Base-by-base conservation (phyloP, 2,113 vertebrate species). In the Eonycteris spelaea region DNA sequence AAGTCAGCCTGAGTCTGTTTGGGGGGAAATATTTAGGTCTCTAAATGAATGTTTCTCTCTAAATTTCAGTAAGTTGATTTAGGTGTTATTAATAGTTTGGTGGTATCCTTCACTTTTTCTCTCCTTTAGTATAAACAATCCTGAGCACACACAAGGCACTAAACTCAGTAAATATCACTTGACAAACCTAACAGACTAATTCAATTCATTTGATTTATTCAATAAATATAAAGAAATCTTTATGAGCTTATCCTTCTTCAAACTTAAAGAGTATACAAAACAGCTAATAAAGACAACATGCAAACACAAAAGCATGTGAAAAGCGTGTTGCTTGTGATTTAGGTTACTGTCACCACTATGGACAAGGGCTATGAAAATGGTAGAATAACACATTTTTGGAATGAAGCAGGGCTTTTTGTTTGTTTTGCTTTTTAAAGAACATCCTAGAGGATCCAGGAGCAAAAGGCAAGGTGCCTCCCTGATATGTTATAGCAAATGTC, bases 241-340 rank as follows among this genome's bases (percentile, higher is more conserved):
- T 4, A 8, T 82, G 86, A 91, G 21, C 57, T 67, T 43, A 73
- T 26, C 3, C 94, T 55, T 51, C 91, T 84, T 90, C 14, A 35
- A 74, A 87, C 4, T 28, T 63, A 83, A 67, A 78, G 75, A 94
- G 74, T 67, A 85, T 14, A 65, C 28, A 40, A 45, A 75, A 63
- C 73, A 95, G 43, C 83, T 82, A 48, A 61, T 30, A 67, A 86
- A 94, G 88, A 96, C 93, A 95, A 59, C 94, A 93, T 95, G 94
- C 96, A 96, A 28, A 92, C 96, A 86, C 48, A 61, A 57, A 92
- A 82, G 94, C 94, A 86, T 19, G n/a, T 75, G 83, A 86, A 43
- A 90, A 93, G 94, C 90, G 1, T 2, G 45, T 26, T 77, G 95
- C 43, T n/a, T 70, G 59, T 63, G 45, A 87, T 33, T 19, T 22